Conservation (phyloP, 2,113 vertebrate species). For the Hyperopisus bebe region DNA sequence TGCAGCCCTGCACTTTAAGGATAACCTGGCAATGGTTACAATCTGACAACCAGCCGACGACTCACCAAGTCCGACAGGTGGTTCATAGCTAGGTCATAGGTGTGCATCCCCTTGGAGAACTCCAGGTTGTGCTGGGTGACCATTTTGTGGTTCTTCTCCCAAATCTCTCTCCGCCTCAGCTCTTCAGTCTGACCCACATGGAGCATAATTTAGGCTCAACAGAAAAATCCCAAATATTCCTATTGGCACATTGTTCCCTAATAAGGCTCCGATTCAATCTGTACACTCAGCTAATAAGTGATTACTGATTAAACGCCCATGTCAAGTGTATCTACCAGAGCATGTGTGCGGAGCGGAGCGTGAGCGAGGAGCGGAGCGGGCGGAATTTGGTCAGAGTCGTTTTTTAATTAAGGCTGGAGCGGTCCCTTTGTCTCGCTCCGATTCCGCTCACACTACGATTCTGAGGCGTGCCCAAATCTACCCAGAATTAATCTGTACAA, state of each 20-base stretch:
- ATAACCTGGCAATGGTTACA: not conserved
- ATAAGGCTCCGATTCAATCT: too few species aligned
- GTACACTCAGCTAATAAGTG: not conserved
- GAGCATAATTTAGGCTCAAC: not conserved
- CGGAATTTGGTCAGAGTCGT: too few species aligned
- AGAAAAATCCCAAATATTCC: not conserved
- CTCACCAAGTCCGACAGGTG: conserved; percentile 74
- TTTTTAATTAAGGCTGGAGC: too few species aligned
- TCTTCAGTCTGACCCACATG: conserved; percentile 61
- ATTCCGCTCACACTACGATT: too few species aligned
- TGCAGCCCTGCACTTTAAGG: not conserved
- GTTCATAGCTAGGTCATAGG: conserved; percentile 80
- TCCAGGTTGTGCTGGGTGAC: conserved; percentile 81
- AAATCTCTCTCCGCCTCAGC: conserved; percentile 51
- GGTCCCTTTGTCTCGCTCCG: too few species aligned
- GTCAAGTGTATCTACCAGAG: too few species aligned
- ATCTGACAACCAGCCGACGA: not conserved
- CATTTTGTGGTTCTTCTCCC: conserved; percentile 69
- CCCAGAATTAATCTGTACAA: too few species aligned
- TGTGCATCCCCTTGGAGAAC: conserved; percentile 73
- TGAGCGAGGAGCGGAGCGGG: too few species aligned
- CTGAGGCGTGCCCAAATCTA: too few species aligned
- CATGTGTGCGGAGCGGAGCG: too few species aligned
- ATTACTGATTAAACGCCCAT: not conserved
- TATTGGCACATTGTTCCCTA: too few species aligned